Percentiles rank a stretch among this genome's conserved stretches.
Evolutionary conservation across 2,888 invertebrate species (phyloP).

Genomic region (Macroteleia sp.): DNA sequence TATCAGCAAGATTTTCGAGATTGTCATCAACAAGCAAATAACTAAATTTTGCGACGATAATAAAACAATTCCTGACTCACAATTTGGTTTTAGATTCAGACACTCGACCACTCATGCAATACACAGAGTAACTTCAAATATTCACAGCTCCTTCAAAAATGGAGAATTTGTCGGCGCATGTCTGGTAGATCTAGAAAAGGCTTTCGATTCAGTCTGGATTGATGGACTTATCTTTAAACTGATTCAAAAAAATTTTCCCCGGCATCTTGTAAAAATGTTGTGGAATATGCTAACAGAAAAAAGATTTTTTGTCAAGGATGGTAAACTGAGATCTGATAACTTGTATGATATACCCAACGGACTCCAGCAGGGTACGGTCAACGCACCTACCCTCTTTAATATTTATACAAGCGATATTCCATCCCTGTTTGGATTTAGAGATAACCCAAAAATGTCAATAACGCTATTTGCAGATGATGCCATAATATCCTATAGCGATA

Average conservation of each 20-base stretch:
- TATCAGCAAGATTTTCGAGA: slow-evolving; percentile 58
- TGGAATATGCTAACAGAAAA: background rate
- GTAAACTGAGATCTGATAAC: background rate
- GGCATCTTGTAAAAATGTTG: background rate
- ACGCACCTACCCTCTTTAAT: slow-evolving; percentile 56
- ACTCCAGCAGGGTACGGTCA: slow-evolving; percentile 5
- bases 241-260: background rate
- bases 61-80: too few relatives aligned
- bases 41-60: too few relatives aligned
- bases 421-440: slow-evolving; percentile 34
- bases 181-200: background rate
- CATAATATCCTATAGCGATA: too few relatives aligned
- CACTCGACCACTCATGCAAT: too few relatives aligned
- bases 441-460: background rate
- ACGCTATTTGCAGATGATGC: slow-evolving; percentile 55
- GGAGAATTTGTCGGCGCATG: too few relatives aligned
- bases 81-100: too few relatives aligned
- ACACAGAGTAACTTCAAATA: too few relatives aligned
- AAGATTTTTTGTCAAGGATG: background rate
- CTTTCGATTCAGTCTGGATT: slow-evolving; percentile 7
- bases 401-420: slow-evolving; percentile 53
- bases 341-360: background rate
- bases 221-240: background rate
- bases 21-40: background rate
- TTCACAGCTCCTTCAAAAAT: too few relatives aligned